Percentiles rank a stretch among this genome's conserved stretches.
Conservation (phyloP, 1,140 invertebrate species). For the Trissolcus basalis region DNA sequence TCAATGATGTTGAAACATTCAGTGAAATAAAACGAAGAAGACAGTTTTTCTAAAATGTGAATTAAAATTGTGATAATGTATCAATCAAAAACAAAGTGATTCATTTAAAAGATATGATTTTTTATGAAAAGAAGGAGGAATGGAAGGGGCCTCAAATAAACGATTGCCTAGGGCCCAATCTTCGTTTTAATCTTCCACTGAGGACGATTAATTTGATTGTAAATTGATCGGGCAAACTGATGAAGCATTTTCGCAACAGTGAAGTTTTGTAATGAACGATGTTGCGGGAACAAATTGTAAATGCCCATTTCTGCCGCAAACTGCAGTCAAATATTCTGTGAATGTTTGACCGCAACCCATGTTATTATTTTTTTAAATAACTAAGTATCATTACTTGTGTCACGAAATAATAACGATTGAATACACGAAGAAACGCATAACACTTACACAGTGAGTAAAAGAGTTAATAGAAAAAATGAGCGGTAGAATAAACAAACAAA, state of each 20-base stretch:
- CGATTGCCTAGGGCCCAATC: no score
- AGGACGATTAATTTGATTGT: constrained; percentile 35
- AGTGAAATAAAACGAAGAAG: no score
- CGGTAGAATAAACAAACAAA: constrained; percentile 33
- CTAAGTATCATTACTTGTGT: constrained; percentile 74
- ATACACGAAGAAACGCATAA: constrained; percentile 60
- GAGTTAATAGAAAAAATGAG: constrained; percentile 1
- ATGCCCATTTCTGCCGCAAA: constrained; percentile 55
- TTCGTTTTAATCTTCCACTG: no score
- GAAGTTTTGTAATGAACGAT: constrained; percentile 50
- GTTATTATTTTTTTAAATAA: constrained; percentile 74
- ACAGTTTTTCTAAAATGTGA: no score
- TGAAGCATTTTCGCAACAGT: constrained; percentile 46
- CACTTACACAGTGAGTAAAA: constrained; percentile 45
- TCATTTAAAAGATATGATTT: no score
- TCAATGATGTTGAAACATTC: no score
- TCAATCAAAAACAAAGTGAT: no score
- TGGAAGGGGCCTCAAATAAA: no score
- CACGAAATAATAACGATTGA: constrained; percentile 63
- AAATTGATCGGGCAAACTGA: constrained; percentile 27
- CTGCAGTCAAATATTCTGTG: constrained; percentile 70
- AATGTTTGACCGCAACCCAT: constrained; percentile 71
- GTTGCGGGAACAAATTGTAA: constrained; percentile 50
- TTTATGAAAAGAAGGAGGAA: no score
- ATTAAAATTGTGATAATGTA: no score